Evolutionary conservation across 2,113 vertebrate species (phyloP).

Genomic region (Mystacornis crossleyi): DNA sequence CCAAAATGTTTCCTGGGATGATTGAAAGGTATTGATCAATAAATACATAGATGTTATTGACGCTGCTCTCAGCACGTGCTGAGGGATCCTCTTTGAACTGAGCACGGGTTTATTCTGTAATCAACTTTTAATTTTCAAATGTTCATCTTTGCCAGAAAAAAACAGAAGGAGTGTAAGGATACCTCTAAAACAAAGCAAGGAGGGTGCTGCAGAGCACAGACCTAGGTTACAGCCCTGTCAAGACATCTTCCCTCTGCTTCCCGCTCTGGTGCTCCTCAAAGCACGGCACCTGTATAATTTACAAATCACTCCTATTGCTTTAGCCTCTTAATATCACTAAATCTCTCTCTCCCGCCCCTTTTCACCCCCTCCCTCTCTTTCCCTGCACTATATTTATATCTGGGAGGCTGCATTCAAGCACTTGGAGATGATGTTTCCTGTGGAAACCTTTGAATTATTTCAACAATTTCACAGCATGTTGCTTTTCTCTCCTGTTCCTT

Average conservation of each 20-base stretch:
- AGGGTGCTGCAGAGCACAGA: not conserved
- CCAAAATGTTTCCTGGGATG: not conserved
- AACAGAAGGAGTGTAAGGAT: not conserved
- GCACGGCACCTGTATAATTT: not conserved
- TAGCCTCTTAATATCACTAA: slow-evolving; percentile 21
- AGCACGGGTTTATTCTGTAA: not conserved
- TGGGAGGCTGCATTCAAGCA: slow-evolving; percentile 3
- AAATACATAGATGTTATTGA: not conserved
- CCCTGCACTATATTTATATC: slow-evolving; percentile 7
- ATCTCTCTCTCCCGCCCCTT: not conserved
- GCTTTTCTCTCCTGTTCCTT: slow-evolving; percentile 43
- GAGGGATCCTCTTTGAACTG: not conserved
- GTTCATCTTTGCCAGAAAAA: not conserved
- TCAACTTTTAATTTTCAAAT: not conserved
- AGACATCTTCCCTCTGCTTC: not conserved
- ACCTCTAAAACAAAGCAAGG: not conserved
- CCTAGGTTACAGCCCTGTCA: not conserved
- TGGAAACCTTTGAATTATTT: slow-evolving; percentile 64
- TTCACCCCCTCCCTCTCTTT: not conserved
- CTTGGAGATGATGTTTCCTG: slow-evolving; percentile 57
- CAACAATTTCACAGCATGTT: slow-evolving; percentile 62
- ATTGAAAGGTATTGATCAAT: not conserved
- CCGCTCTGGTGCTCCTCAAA: not conserved
- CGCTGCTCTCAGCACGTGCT: not conserved
- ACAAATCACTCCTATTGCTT: not conserved